Evolutionary conservation across 30 jellyfish, hydroid and myxozoan species (phyloP).

Genomic region (Cassiopea xamachana): DNA sequence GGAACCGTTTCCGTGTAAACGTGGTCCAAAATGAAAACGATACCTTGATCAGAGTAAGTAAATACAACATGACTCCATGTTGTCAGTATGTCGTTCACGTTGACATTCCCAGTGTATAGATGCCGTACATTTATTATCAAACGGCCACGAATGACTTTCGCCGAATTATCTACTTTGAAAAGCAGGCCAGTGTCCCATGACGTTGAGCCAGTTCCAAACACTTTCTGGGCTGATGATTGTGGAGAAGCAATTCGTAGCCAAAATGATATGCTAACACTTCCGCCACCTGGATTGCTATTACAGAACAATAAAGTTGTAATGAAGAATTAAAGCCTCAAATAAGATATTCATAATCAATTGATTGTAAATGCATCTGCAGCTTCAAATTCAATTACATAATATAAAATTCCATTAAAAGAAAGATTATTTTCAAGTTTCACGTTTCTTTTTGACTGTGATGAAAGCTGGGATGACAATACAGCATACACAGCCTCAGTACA

Average conservation of each 20-base stretch:
- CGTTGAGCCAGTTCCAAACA: constrained; percentile 17
- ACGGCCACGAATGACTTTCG: neutral
- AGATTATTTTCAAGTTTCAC: no score
- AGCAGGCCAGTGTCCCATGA: constrained; percentile 15
- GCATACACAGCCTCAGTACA: neutral
- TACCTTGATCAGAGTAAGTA: no score
- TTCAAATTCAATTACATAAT: no score
- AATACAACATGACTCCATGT: constrained; percentile 28
- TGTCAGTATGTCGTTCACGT: neutral
- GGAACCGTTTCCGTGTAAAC: no score
- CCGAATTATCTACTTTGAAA: neutral
- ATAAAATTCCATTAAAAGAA: no score
- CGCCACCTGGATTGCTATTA: constrained; percentile 32
- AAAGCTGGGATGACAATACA: neutral
- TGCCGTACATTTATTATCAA: neutral
- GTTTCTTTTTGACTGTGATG: no score
- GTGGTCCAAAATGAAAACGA: no score
- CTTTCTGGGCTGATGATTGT: neutral
- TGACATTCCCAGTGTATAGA: neutral
- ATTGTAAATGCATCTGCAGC: no score
- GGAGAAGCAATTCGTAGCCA: constrained; percentile 41
- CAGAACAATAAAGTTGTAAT: neutral
- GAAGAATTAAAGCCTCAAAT: neutral
- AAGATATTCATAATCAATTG: no score
- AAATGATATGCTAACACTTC: constrained; percentile 13